Conservation (phyloP, 2,797 vertebrate species). For the Podargus strigoides region DNA sequence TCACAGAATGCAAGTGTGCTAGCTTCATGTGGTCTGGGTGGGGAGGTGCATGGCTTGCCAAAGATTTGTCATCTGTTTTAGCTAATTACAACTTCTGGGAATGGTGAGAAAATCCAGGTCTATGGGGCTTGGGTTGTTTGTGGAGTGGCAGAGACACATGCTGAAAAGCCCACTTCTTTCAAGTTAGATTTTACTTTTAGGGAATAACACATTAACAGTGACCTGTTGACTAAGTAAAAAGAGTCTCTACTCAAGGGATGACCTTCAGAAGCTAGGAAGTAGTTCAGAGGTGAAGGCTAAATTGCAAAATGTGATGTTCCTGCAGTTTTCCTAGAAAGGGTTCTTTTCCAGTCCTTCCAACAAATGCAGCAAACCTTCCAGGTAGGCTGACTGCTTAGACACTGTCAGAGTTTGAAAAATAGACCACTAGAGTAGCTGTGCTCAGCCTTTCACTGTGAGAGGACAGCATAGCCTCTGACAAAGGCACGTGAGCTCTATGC, state of each 20-base stretch:
- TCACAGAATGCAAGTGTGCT: conserved; percentile 9
- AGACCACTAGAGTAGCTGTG: not conserved
- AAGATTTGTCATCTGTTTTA: conserved; percentile 7
- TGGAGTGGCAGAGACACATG: not conserved
- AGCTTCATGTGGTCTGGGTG: not conserved
- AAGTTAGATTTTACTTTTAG: not conserved
- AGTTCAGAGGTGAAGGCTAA: not conserved
- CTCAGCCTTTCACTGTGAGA: not conserved
- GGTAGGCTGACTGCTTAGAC: not conserved
- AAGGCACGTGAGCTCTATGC: not conserved
- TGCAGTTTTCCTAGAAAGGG: not conserved
- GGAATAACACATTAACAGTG: not conserved
- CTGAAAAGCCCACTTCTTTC: not conserved
- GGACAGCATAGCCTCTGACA: not conserved
- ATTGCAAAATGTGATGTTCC: not conserved
- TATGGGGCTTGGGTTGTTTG: not conserved
- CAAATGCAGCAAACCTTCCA: not conserved
- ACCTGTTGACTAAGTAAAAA: not conserved
- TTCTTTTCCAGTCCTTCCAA: not conserved
- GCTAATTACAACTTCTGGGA: not conserved
- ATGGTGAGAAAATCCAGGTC: not conserved
- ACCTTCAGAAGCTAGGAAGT: not conserved
- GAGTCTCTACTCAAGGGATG: not conserved
- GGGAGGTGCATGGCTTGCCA: conserved; percentile 16
- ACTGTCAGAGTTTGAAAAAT: not conserved